Percentiles rank a stretch among this genome's conserved stretches.
These are phyloP conservation scores for Altica lythri DNA, from an alignment of 2,888 invertebrate species.

Conservation along the genomic window DNA sequence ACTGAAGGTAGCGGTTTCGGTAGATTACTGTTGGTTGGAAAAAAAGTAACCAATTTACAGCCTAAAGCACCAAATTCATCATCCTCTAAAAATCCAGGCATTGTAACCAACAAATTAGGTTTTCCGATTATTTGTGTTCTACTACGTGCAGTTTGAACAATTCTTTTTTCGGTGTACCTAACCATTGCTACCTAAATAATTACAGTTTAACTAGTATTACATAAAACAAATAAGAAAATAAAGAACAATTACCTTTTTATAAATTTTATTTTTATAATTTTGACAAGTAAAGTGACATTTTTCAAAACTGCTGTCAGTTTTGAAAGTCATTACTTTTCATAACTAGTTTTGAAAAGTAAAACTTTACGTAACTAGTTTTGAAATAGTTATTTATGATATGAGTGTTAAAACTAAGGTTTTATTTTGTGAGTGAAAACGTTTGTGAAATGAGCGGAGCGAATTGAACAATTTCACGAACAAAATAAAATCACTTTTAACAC, in stretches of 20 bases:
- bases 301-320: too few species aligned
- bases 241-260: not conserved
- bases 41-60: slow-evolving; percentile 61
- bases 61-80: slow-evolving; percentile 49
- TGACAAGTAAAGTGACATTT: too few species aligned
- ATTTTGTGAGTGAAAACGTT: too few species aligned
- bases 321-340: too few species aligned
- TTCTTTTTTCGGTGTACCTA: slow-evolving; percentile 46
- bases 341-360: too few species aligned
- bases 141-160: slow-evolving; percentile 51
- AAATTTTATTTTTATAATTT: not conserved
- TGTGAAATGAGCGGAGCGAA: too few species aligned
- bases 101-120: slow-evolving; percentile 51
- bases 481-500: too few species aligned
- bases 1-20: slow-evolving; percentile 54
- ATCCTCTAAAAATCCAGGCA: slow-evolving; percentile 58
- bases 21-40: slow-evolving; percentile 51
- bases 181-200: slow-evolving; percentile 48
- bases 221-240: not conserved
- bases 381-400: too few species aligned
- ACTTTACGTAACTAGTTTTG: too few species aligned
- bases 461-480: too few species aligned
- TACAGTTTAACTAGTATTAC: not conserved
- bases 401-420: too few species aligned
- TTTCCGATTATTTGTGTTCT: slow-evolving; percentile 44